Percentiles rank a stretch among this genome's conserved stretches.
Conservation (phyloP, 2,797 vertebrate species). For the Diglossa cyanea region DNA sequence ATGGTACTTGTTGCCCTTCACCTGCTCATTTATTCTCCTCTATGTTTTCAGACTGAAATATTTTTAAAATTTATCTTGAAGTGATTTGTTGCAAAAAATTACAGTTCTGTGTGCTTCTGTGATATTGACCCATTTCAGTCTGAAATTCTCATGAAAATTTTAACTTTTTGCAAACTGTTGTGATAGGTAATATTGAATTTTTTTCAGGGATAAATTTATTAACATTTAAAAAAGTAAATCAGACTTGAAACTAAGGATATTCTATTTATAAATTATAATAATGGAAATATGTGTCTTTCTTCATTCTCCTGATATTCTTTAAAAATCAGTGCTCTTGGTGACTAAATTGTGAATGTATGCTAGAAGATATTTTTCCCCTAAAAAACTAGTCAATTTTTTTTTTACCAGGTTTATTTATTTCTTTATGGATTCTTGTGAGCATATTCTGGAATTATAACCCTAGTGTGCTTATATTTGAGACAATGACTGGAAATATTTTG, state of each 20-base stretch:
- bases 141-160: neutral
- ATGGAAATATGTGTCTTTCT: neutral
- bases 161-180: neutral
- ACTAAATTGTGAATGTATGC: neutral
- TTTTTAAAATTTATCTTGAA: neutral
- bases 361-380: neutral
- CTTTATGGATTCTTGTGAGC: neutral
- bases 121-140: neutral
- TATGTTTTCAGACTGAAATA: neutral
- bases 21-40: neutral
- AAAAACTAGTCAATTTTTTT: neutral
- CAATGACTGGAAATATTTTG: neutral
- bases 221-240: neutral
- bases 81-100: neutral
- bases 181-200: neutral
- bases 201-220: neutral
- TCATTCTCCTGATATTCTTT: neutral
- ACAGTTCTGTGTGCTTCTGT: neutral
- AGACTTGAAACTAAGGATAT: neutral
- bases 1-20: neutral
- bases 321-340: neutral
- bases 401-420: neutral
- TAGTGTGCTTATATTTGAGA: neutral
- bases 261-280: neutral
- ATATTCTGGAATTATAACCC: neutral